phyloP scores from a whole-genome alignment of 1,140 invertebrate species.

The Whitmania pigra region DNA sequence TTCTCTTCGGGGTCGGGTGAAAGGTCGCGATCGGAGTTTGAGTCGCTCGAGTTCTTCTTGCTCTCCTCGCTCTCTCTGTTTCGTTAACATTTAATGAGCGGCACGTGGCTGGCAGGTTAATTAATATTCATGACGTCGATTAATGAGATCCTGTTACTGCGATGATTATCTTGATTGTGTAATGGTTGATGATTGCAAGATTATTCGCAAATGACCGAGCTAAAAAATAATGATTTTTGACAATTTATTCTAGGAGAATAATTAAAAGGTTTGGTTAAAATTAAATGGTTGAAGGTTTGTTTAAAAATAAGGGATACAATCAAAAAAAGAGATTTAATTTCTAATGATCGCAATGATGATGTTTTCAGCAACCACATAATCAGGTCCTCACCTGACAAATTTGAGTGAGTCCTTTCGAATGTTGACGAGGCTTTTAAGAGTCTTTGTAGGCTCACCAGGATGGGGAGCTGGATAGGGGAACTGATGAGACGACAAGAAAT shows the following conservation, averaged over 20 bases:
- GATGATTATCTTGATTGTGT: too few relatives aligned
- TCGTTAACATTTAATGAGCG: too few relatives aligned
- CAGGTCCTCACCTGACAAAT: slow-evolving; percentile 54
- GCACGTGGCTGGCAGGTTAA: too few relatives aligned
- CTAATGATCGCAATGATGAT: not conserved
- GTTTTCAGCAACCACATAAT: not conserved
- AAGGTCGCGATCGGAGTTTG: too few relatives aligned
- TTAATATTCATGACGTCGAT: too few relatives aligned
- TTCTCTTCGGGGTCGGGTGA: too few relatives aligned
- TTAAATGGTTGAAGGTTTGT: not conserved
- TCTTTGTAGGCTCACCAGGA: slow-evolving; percentile 87
- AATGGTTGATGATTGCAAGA: too few relatives aligned
- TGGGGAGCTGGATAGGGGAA: slow-evolving; percentile 95
- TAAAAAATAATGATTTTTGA: not conserved
- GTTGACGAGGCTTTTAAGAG: slow-evolving; percentile 84
- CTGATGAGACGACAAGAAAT: slow-evolving; percentile 41
- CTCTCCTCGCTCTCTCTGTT: too few relatives aligned
- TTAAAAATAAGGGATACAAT: not conserved
- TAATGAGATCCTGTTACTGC: too few relatives aligned
- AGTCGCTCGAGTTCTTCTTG: too few relatives aligned
- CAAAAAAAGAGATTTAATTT: not conserved
- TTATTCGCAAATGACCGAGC: not conserved
- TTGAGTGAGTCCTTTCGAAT: slow-evolving; percentile 89
- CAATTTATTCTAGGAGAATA: not conserved
- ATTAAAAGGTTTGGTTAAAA: not conserved